Evolutionary conservation across 2,888 invertebrate genomes (phyloP).

Genomic region (Dicranocentrus wangi): DNA sequence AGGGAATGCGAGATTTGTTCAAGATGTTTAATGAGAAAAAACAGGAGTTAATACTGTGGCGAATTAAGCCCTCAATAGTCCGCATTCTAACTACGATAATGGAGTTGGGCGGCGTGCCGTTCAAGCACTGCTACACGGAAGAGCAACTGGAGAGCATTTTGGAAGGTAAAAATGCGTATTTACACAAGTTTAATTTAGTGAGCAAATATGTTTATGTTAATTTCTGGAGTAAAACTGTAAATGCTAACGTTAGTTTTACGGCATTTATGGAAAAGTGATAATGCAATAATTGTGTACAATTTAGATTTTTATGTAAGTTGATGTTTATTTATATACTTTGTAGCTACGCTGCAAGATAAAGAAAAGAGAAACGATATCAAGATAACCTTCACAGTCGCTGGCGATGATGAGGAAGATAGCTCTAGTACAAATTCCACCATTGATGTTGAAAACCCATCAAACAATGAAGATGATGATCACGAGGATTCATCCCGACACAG

Average conservation of each 20-base stretch:
- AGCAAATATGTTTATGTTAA: too few relatives aligned
- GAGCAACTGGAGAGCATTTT: constrained; percentile 82
- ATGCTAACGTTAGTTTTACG: neutral
- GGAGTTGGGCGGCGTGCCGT: constrained; percentile 74
- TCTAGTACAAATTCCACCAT: constrained; percentile 51
- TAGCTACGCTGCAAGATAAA: constrained; percentile 58
- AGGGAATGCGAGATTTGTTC: constrained; percentile 72
- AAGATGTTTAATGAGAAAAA: constrained; percentile 69
- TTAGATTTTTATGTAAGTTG: neutral
- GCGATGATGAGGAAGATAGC: constrained; percentile 60
- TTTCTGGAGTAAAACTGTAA: neutral
- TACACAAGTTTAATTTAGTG: too few relatives aligned
- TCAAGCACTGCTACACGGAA: constrained; percentile 80
- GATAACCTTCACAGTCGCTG: constrained; percentile 71
- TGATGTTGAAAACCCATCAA: constrained; percentile 32
- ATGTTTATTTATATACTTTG: neutral
- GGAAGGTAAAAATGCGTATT: constrained; percentile 75
- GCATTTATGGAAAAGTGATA: neutral
- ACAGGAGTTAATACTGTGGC: constrained; percentile 70
- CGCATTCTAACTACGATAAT: constrained; percentile 69
- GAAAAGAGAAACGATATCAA: constrained; percentile 68
- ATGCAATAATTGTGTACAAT: neutral
- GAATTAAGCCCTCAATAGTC: constrained; percentile 71
- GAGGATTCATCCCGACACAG: neutral
- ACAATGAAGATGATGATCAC: constrained; percentile 18